Base-by-base conservation (phyloP, 1,140 invertebrate species). In the Rhizoglyphus robini region DNA sequence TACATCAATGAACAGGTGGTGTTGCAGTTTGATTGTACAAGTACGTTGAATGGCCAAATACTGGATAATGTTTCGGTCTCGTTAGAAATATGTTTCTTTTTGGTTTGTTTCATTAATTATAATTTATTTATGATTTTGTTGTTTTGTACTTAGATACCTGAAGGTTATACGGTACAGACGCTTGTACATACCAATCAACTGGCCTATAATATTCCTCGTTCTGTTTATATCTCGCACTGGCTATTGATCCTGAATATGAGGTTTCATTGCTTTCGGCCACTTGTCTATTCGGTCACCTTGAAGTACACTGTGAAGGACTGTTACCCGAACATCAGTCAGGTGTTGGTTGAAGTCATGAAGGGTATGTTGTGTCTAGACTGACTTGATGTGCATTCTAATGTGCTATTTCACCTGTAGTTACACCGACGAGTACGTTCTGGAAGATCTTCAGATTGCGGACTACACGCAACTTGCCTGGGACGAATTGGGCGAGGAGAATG, bases 301-400 rank as follows among this genome's bases (percentile, higher is more conserved):
- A 90, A 94, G 74, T 99, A 96, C 75, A 78, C 86, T 32, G 93
- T 96, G 0, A 88, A 90, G 69, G 95, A 98, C 77, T 97, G 93
- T 76, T 95, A 98, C 79, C 92, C 93, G 0, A 83, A 82, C 47
- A 97, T 93, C 1, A 94, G 94, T 0, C 78, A 90, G 58, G 88
- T 94, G 0, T 93, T 98, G 70, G 87, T 90, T 38, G 88, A n/a
- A n/a, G n/a, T n/a, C n/a, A 90, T 62, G 92, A 96, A 73, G 92
- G 87, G 62, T 89, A 88, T 71, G n/a, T n/a, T n/a, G n/a, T n/a
- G n/a, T n/a, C n/a, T n/a, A n/a, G n/a, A n/a, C n/a, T n/a, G n/a
- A n/a, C n/a, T n/a, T n/a, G 18, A 46, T 58, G 8, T 32, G 18
- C 18, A 15, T 58, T 25, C n/a, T 48, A 49, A 36, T 63, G 48